A percentile compares a stretch with the other conserved stretches of the same genome.
Conservation (phyloP, 2,888 invertebrate genomes). For the Mimumesa dahlbomi region DNA sequence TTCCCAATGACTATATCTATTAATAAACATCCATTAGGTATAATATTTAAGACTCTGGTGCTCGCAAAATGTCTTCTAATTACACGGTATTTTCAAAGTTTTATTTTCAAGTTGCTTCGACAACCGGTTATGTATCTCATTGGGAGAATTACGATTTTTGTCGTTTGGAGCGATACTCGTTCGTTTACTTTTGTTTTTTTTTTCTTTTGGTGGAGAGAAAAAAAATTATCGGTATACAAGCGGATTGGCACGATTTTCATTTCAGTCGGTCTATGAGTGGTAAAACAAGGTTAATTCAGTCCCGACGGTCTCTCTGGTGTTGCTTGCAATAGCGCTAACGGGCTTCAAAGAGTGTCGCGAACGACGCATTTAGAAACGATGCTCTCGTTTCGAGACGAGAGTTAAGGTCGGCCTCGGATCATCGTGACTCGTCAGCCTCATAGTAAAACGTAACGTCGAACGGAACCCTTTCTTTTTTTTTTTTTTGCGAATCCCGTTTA, state of each 20-base stretch:
- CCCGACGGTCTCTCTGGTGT: constrained; percentile 22
- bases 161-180: neutral
- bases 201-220: no score
- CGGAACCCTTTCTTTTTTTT: neutral
- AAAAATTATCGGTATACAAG: neutral
- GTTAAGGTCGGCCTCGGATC: constrained; percentile 61
- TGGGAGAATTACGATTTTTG: no score
- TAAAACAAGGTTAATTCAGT: constrained; percentile 50
- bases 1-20: no score
- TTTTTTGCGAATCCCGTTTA: neutral
- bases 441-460: constrained; percentile 21
- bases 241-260: constrained; percentile 41
- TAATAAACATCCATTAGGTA: no score
- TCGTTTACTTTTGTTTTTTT: neutral
- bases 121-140: no score
- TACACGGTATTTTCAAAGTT: no score
- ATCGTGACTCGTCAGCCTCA: constrained; percentile 36
- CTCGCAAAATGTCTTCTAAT: no score
- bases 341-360: constrained; percentile 54
- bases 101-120: no score
- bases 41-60: no score
- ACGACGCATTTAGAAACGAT: constrained; percentile 65
- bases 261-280: constrained; percentile 22
- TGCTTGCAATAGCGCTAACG: constrained; percentile 44
- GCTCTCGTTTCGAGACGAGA: constrained; percentile 59